Evolutionary conservation across 1,140 invertebrate genomes (phyloP).

Genomic region (Drosophila malerkotliana): DNA sequence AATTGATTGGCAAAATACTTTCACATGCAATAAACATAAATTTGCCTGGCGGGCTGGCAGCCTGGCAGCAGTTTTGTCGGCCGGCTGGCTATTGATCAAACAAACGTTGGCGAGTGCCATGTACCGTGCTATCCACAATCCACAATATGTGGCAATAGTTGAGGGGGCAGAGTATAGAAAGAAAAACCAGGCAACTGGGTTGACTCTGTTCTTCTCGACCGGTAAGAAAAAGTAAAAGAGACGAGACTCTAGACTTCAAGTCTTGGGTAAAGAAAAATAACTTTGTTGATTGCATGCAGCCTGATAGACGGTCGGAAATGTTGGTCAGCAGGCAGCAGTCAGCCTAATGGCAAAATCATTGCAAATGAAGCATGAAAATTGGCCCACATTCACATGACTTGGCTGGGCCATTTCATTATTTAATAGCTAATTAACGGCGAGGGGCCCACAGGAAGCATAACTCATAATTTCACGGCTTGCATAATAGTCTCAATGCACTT

Average conservation of each 20-base stretch:
- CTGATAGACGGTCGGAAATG: conserved; percentile 55
- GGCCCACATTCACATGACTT: conserved; percentile 67
- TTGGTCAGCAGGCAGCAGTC: conserved; percentile 43
- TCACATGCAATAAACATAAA: conserved; percentile 67
- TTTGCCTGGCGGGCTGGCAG: conserved; percentile 15
- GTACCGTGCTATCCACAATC: conserved; percentile 12
- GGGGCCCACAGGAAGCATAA: conserved; percentile 59
- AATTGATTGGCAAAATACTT: conserved; percentile 68
- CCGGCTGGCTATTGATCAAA: conserved; percentile 72
- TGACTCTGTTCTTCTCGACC: conserved; percentile 37
- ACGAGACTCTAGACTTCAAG: background rate
- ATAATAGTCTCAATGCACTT: conserved; percentile 71
- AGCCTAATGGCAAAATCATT: conserved; percentile 65
- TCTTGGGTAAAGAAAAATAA: conserved; percentile 6
- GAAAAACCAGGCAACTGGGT: conserved; percentile 53
- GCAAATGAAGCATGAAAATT: conserved; percentile 77
- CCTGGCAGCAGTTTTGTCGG: conserved; percentile 15
- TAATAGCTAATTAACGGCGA: conserved; percentile 70
- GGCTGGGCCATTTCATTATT: conserved; percentile 67
- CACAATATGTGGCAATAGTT: conserved; percentile 8
- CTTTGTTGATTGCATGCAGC: conserved; percentile 55
- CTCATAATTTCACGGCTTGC: conserved; percentile 69
- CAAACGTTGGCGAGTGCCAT: conserved; percentile 48
- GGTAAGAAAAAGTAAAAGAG: conserved; percentile 34
- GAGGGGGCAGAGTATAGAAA: background rate